A percentile compares a stretch with the other conserved stretches of the same genome.
phyloP scores from a whole-genome alignment of 2,113 vertebrate species.

The Mellivora capensis region DNA sequence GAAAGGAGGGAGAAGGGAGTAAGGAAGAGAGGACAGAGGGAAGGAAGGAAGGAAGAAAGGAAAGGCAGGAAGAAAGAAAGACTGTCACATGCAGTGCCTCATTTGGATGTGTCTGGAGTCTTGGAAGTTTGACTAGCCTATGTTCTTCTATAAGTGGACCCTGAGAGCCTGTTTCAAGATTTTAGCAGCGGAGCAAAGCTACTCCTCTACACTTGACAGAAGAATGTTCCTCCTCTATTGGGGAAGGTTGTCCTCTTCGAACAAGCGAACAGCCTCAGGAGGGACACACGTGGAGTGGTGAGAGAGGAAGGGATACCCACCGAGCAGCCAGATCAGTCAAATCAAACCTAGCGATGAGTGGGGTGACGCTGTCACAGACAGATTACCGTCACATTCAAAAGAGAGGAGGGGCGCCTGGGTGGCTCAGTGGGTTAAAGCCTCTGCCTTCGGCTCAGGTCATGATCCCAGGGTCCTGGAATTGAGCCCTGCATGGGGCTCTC shows the following conservation, averaged over 20 bases:
- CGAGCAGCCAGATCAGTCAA: background rate
- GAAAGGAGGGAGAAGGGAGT: too few species aligned
- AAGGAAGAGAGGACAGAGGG: too few species aligned
- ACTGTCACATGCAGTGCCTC: background rate
- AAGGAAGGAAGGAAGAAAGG: too few species aligned
- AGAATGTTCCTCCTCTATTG: background rate
- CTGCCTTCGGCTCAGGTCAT: too few species aligned
- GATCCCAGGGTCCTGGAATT: too few species aligned
- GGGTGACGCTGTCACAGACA: background rate
- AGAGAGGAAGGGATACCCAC: background rate
- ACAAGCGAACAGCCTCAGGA: background rate
- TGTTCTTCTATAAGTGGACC: background rate
- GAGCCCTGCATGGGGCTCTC: too few species aligned
- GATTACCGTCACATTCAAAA: background rate
- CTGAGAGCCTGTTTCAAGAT: background rate
- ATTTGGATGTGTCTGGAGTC: background rate
- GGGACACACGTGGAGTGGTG: background rate
- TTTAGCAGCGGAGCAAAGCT: background rate
- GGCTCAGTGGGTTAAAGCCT: too few species aligned
- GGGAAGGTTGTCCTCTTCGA: background rate
- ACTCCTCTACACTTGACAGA: background rate
- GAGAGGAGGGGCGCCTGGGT: too few species aligned
- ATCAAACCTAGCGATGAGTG: background rate
- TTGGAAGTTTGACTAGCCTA: background rate
- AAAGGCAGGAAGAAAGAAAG: too few species aligned